A percentile compares a stretch with the other conserved stretches of the same genome.
These are phyloP conservation scores for Pygmarrhopalites habei DNA, from an alignment of 1,140 invertebrate genomes.

Conservation along the genomic window DNA sequence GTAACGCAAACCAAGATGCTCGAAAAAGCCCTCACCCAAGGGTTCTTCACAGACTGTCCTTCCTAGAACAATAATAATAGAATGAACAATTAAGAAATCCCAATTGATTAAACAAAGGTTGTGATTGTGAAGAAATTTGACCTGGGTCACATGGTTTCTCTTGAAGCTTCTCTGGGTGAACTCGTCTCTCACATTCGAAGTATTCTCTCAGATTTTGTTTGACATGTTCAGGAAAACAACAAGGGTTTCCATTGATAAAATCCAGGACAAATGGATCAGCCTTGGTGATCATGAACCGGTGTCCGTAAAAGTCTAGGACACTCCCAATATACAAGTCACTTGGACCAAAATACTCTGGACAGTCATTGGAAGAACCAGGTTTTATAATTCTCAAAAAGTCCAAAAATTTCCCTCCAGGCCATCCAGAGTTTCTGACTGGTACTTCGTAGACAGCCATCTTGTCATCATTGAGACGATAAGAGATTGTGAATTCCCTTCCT, in stretches of 20 bases:
- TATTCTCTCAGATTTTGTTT: conserved; percentile 28
- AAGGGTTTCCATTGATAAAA: conserved; percentile 31
- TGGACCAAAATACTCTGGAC: conserved; percentile 33
- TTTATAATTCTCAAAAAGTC: conserved; percentile 28
- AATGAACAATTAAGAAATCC: not conserved
- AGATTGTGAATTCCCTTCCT: conserved; percentile 36
- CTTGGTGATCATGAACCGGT: conserved; percentile 26
- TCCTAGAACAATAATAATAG: too few species aligned
- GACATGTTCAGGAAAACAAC: conserved; percentile 31
- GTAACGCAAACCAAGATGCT: conserved; percentile 15
- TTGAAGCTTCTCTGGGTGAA: not conserved
- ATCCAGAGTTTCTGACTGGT: conserved; percentile 34
- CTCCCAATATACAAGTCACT: conserved; percentile 31
- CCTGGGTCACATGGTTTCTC: conserved; percentile 28
- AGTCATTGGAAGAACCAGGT: conserved; percentile 30
- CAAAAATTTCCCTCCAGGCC: conserved; percentile 36
- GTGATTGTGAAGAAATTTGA: conserved; percentile 3
- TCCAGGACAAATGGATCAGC: conserved; percentile 29
- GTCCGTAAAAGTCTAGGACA: conserved; percentile 30
- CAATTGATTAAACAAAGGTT: not conserved
- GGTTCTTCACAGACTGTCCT: conserved; percentile 26
- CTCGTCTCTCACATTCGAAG: conserved; percentile 22
- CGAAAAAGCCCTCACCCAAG: conserved; percentile 37
- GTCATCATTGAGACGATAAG: conserved; percentile 33
- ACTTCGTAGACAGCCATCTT: conserved; percentile 35